These are phyloP conservation scores for Pseudomyrmex pallidus DNA, from an alignment of 1,140 invertebrate genomes.

Conservation along the genomic window DNA sequence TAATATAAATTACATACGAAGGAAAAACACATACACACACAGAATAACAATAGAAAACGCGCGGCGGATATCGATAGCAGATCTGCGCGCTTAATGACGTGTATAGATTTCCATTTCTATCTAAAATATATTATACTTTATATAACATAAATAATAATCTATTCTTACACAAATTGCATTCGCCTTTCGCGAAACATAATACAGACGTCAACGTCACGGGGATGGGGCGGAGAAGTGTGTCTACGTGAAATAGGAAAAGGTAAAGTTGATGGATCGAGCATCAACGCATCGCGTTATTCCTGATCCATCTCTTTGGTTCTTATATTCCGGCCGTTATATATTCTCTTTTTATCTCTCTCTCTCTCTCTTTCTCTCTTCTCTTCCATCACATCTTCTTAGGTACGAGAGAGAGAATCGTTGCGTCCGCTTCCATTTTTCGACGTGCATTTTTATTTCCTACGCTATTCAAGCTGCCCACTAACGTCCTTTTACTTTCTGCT, in stretches of 20 bases:
- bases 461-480: slow-evolving; percentile 41
- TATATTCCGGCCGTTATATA: slow-evolving; percentile 24
- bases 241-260: background rate
- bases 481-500: slow-evolving; percentile 46
- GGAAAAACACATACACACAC: too few relatives aligned
- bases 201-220: background rate
- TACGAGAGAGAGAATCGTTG: background rate
- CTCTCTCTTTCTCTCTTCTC: too few relatives aligned
- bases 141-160: background rate
- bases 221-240: background rate
- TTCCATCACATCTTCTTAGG: slow-evolving; percentile 16
- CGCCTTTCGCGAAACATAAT: background rate
- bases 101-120: too few relatives aligned
- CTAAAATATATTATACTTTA: background rate
- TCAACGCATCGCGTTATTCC: slow-evolving; percentile 21
- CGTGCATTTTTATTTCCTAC: slow-evolving; percentile 53
- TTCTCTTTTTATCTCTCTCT: too few relatives aligned
- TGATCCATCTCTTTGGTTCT: slow-evolving; percentile 24
- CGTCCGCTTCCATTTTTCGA: slow-evolving; percentile 46
- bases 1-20: too few relatives aligned
- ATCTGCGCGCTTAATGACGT: background rate
- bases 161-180: background rate
- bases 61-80: background rate
- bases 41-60: too few relatives aligned
- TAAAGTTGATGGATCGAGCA: slow-evolving; percentile 12